These are phyloP conservation scores for Pogona vitticeps DNA, from an alignment of 2,113 vertebrate species.

Conservation along the genomic window DNA sequence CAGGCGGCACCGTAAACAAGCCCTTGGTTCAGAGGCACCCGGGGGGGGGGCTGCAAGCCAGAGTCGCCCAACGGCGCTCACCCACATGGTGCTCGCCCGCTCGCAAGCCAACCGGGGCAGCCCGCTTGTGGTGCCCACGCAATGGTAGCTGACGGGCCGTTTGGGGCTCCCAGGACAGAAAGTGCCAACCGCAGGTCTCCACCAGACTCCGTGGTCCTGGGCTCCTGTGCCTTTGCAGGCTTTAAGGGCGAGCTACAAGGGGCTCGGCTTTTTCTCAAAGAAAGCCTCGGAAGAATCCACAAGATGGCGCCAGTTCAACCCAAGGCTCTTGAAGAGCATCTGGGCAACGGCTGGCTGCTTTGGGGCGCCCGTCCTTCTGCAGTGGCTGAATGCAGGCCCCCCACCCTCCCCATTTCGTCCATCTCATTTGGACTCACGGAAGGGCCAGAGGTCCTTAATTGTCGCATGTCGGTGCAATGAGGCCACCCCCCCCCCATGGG, in stretches of 20 bases:
- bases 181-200: no score
- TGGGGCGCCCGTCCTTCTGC: background rate
- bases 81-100: background rate
- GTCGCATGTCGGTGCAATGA: rapidly evolving
- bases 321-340: background rate
- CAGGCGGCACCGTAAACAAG: background rate
- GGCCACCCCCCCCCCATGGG: rapidly evolving
- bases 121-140: background rate
- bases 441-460: rapidly evolving
- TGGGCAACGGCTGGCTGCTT: background rate
- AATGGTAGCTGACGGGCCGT: no score
- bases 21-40: no score
- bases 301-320: slow-evolving; percentile 23
- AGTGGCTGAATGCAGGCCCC: background rate
- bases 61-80: background rate
- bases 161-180: background rate
- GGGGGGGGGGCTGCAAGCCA: no score
- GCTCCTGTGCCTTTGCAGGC: background rate
- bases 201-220: no score
- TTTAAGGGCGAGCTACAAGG: background rate
- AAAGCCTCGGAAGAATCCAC: background rate
- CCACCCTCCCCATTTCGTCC: background rate
- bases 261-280: background rate
- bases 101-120: background rate
- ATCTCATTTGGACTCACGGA: background rate